phyloP scores from a whole-genome alignment of 2,888 invertebrate genomes.

The Aleiodes testaceus region DNA sequence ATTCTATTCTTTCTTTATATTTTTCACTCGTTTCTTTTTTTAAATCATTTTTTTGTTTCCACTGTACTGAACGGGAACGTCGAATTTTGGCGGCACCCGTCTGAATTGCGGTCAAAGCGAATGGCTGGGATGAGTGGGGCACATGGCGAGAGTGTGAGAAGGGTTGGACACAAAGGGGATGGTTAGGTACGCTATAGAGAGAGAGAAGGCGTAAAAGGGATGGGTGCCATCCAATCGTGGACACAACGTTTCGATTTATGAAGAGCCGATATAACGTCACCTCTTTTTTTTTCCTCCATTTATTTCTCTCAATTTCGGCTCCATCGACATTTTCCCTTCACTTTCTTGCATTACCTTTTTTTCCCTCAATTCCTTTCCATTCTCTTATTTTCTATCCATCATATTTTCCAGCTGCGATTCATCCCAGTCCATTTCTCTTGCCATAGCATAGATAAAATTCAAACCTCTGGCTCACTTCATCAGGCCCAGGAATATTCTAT shows the following conservation, averaged over 20 bases:
- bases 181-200: slow-evolving; percentile 23
- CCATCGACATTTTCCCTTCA: slow-evolving; percentile 27
- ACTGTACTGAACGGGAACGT: slow-evolving; percentile 19
- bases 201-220: slow-evolving; percentile 6
- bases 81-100: slow-evolving; percentile 27
- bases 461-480: slow-evolving; percentile 9
- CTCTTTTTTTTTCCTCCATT: not conserved
- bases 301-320: slow-evolving; percentile 10
- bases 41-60: slow-evolving; percentile 23
- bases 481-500: slow-evolving; percentile 25
- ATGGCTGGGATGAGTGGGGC: slow-evolving; percentile 4
- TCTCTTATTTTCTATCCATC: slow-evolving; percentile 23
- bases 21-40: slow-evolving; percentile 10
- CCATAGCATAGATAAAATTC: not conserved
- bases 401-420: slow-evolving; percentile 27
- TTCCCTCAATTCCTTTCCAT: not conserved
- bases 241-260: slow-evolving; percentile 34
- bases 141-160: slow-evolving; percentile 21
- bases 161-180: slow-evolving; percentile 36
- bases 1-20: not conserved
- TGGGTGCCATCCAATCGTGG: slow-evolving; percentile 33
- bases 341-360: slow-evolving; percentile 23
- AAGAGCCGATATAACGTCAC: slow-evolving; percentile 23
- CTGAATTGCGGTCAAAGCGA: slow-evolving; percentile 33
- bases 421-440: slow-evolving; percentile 7